Base-by-base conservation (phyloP, 2,888 invertebrate species). In the Macroteleia sp. region DNA sequence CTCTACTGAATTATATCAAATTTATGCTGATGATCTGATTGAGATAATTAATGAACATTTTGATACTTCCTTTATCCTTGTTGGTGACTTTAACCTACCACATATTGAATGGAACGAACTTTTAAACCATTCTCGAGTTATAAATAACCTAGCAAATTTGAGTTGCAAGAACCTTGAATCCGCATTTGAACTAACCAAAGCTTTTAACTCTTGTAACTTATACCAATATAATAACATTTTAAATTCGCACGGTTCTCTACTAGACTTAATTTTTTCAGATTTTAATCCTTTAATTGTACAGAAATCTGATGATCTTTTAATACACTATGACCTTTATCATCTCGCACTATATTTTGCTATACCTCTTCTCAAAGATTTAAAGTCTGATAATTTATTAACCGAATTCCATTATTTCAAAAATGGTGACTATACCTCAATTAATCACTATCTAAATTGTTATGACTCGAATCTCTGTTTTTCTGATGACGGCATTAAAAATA, bases 21-120 rank as follows among this genome's bases (percentile, higher is more conserved):
- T 5, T 5, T 56, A 56, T 19, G 9, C 56, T 4, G 41, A 28
- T 17, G 20, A 39, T 6, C 14, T 41, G 0, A 6, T 25, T 14
- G 4, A 1, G 1, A 39, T 56, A 3, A 0, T n/a, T n/a, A 22
- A 56, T 1, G 5, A 5, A 10, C n/a, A 34, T 10, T 9, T 17
- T 2, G 17, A 19, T n/a, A 4, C 34, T 12, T 12, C n/a, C 1
- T 54, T 36, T 8, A 1, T 54, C 1, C 19, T 54, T 2, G 17
- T 32, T 17, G 30, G 42, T 8, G 42, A 57, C 30, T 42, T 42
- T n/a, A 57, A 57, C n/a, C 17, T 57, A 3, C 42, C 57, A 16
- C 10, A 14, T n/a, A 8, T 39, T 4, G 1, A 57, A 2, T 57
- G 42, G 57, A 42, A 42, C 3, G 42, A 57, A 4, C 30, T 30